Evolutionary conservation across 1,140 invertebrate species (phyloP).

Genomic region (Drosophila subobscura): DNA sequence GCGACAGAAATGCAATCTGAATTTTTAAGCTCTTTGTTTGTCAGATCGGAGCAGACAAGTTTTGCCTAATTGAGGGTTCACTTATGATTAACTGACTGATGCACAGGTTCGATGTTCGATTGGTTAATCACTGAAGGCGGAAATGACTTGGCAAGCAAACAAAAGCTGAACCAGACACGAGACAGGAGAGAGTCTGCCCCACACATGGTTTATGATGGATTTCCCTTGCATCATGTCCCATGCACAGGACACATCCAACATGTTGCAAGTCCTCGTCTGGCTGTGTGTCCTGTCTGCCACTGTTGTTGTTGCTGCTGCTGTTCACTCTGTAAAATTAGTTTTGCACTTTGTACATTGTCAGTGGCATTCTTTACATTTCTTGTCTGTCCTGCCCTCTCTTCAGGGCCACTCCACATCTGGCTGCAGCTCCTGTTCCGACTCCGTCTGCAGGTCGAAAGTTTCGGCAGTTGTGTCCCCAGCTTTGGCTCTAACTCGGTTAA

Average conservation of each 20-base stretch:
- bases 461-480: constrained; percentile 35
- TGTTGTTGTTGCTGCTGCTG: constrained; percentile 27
- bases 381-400: constrained; percentile 31
- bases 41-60: neutral
- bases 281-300: constrained; percentile 20
- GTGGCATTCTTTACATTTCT: constrained; percentile 81
- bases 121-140: constrained; percentile 29
- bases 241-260: constrained; percentile 44
- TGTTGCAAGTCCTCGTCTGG: constrained; percentile 49
- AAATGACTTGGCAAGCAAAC: neutral
- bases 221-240: constrained; percentile 49
- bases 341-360: constrained; percentile 82
- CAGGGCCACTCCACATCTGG: neutral
- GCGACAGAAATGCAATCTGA: constrained; percentile 3
- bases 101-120: constrained; percentile 31
- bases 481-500: constrained; percentile 48
- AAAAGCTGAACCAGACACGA: neutral
- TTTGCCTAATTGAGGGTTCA: constrained; percentile 25
- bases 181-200: constrained; percentile 6
- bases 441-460: constrained; percentile 7
- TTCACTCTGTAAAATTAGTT: constrained; percentile 81
- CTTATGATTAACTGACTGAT: constrained; percentile 37
- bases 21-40: constrained; percentile 11
- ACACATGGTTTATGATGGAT: constrained; percentile 72
- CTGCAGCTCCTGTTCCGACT: no score